Conservation (phyloP, 1,140 invertebrate genomes). For the Goniozus legneri region DNA sequence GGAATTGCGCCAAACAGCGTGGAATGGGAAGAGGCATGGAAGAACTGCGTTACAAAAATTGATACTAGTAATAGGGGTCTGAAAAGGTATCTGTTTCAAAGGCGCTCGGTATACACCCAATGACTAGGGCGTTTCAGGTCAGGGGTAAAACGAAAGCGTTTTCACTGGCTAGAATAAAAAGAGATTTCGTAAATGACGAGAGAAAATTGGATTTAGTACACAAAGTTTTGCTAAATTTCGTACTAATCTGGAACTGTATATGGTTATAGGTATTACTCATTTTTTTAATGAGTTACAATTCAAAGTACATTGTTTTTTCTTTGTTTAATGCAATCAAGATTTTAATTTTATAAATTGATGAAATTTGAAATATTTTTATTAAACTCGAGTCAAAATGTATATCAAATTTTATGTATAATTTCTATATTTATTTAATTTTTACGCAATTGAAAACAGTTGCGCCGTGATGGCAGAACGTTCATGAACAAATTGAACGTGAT, state of each 20-base stretch:
- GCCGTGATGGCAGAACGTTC: too few relatives aligned
- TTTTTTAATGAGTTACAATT: not conserved
- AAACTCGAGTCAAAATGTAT: too few relatives aligned
- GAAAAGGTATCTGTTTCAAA: constrained; percentile 52
- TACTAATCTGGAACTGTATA: constrained; percentile 1
- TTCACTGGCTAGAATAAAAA: constrained; percentile 45
- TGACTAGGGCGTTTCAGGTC: constrained; percentile 50
- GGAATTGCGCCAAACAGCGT: constrained; percentile 44
- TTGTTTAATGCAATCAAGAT: too few relatives aligned
- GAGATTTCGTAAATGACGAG: too few relatives aligned
- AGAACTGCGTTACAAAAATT: constrained; percentile 56
- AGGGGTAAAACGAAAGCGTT: constrained; percentile 48
- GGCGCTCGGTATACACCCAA: constrained; percentile 47
- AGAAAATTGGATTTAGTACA: not conserved
- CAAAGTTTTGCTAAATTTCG: constrained; percentile 3
- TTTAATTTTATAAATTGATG: too few relatives aligned
- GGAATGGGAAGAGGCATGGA: constrained; percentile 55
- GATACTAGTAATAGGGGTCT: constrained; percentile 56
- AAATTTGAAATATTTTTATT: too few relatives aligned
- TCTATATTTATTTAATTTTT: too few relatives aligned
- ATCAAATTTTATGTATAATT: too few relatives aligned
- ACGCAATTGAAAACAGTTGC: too few relatives aligned
- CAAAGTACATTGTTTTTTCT: constrained; percentile 6
- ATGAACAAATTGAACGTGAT: too few relatives aligned
- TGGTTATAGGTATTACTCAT: not conserved